phyloP scores from a whole-genome alignment of 2,888 invertebrate genomes.

The Oligia fasciuncula region DNA sequence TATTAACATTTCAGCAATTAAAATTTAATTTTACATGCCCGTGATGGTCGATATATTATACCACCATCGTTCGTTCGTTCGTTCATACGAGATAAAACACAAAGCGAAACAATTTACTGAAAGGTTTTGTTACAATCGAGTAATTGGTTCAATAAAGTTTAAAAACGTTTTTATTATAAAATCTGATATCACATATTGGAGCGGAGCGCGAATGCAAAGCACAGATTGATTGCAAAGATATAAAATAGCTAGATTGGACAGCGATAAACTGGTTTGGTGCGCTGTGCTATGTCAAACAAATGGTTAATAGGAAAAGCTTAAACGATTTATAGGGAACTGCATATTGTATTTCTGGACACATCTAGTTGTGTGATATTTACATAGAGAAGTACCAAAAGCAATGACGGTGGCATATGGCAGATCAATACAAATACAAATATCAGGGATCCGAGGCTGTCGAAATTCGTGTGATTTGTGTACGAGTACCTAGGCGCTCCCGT shows the following conservation, averaged over 20 bases:
- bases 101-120: slow-evolving; percentile 34
- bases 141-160: slow-evolving; percentile 60
- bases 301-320: slow-evolving; percentile 38
- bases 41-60: not conserved
- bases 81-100: slow-evolving; percentile 22
- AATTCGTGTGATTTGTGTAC: slow-evolving; percentile 75
- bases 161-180: slow-evolving; percentile 56
- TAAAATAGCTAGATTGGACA: slow-evolving; percentile 52
- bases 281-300: slow-evolving; percentile 31
- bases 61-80: slow-evolving; percentile 5
- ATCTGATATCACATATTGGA: slow-evolving; percentile 55
- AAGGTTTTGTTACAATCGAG: slow-evolving; percentile 36
- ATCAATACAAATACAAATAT: slow-evolving; percentile 75
- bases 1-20: slow-evolving; percentile 9
- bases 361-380: slow-evolving; percentile 50
- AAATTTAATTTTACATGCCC: not conserved
- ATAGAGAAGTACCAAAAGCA: slow-evolving; percentile 40
- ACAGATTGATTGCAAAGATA: slow-evolving; percentile 59
- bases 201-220: slow-evolving; percentile 35
- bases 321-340: slow-evolving; percentile 25
- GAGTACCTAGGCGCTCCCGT: slow-evolving; percentile 61
- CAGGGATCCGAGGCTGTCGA: slow-evolving; percentile 63
- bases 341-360: slow-evolving; percentile 31
- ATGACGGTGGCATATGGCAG: slow-evolving; percentile 66
- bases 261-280: slow-evolving; percentile 41